Percentiles rank a stretch among this genome's conserved stretches.
Evolutionary conservation across 1,140 invertebrate genomes (phyloP).

Genomic region (Lucilia sericata): DNA sequence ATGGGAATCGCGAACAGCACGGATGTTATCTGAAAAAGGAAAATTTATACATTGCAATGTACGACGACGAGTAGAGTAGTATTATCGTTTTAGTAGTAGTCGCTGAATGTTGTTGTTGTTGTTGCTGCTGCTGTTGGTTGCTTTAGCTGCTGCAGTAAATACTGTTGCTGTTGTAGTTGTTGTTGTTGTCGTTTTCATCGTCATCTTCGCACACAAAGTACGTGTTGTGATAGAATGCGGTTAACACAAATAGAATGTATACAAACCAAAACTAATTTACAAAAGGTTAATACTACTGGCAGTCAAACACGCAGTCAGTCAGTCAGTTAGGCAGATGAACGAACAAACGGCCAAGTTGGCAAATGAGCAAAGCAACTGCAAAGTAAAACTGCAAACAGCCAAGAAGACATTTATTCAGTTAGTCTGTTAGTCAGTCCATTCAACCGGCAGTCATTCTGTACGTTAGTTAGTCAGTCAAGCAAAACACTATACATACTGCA

Average conservation of each 20-base stretch:
- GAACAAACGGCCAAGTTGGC: neutral
- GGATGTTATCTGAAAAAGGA: conserved; percentile 43
- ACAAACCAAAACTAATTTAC: conserved; percentile 44
- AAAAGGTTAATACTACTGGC: conserved; percentile 42
- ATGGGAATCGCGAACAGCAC: conserved; percentile 40
- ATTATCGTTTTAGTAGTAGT: neutral
- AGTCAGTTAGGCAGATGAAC: neutral
- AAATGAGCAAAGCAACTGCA: neutral
- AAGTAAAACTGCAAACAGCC: neutral
- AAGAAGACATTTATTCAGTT: neutral
- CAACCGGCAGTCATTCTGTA: neutral
- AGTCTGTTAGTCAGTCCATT: neutral
- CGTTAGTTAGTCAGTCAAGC: neutral
- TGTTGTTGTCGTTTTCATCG: conserved; percentile 30
- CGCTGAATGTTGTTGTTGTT: neutral
- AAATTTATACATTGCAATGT: conserved; percentile 38
- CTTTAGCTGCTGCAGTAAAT: neutral
- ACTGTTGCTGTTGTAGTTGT: neutral
- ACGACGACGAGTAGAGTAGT: neutral
- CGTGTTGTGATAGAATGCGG: conserved; percentile 43
- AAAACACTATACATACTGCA: neutral
- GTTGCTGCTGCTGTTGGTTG: neutral
- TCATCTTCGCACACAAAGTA: conserved; percentile 40
- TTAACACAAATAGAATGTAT: conserved; percentile 41
- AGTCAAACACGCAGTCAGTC: neutral